Conservation (phyloP, 2,888 invertebrate species). For the Drosophila parthenogenetica region DNA sequence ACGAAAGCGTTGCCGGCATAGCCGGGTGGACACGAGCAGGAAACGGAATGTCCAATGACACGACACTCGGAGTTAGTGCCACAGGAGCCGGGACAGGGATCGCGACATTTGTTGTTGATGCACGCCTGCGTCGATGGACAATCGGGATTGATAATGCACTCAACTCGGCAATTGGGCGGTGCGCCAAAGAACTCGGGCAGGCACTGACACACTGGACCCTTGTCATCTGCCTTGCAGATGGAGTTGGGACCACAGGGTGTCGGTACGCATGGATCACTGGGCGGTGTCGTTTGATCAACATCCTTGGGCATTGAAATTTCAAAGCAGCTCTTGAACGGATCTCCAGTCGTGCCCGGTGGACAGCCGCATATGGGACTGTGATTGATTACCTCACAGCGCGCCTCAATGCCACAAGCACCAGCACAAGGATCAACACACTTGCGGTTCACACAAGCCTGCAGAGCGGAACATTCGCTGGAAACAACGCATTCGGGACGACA, state of each 20-base stretch:
- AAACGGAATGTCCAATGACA: constrained; percentile 92
- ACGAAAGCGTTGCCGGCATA: constrained; percentile 93
- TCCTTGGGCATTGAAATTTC: constrained; percentile 82
- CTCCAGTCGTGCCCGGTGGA: constrained; percentile 90
- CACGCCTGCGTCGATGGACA: constrained; percentile 92
- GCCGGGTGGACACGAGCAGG: constrained; percentile 91
- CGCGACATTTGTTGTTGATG: constrained; percentile 91
- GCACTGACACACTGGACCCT: constrained; percentile 92
- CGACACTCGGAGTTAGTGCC: constrained; percentile 93
- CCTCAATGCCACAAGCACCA: constrained; percentile 91
- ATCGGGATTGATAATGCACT: constrained; percentile 93
- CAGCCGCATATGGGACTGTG: constrained; percentile 95
- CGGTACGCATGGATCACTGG: constrained; percentile 87
- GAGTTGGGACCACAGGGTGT: constrained; percentile 93
- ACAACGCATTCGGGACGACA: constrained; percentile 95
- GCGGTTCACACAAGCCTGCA: constrained; percentile 92
- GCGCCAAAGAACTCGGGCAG: constrained; percentile 91
- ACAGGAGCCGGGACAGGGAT: constrained; percentile 92
- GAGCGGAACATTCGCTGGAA: constrained; percentile 92
- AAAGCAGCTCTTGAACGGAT: constrained; percentile 91
- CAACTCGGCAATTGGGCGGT: constrained; percentile 93
- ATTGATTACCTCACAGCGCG: constrained; percentile 91
- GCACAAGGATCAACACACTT: constrained; percentile 93
- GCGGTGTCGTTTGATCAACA: constrained; percentile 41
- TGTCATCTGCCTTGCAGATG: constrained; percentile 91